Base-by-base conservation (phyloP, 2,113 vertebrate species). In the Haemorhous mexicanus region DNA sequence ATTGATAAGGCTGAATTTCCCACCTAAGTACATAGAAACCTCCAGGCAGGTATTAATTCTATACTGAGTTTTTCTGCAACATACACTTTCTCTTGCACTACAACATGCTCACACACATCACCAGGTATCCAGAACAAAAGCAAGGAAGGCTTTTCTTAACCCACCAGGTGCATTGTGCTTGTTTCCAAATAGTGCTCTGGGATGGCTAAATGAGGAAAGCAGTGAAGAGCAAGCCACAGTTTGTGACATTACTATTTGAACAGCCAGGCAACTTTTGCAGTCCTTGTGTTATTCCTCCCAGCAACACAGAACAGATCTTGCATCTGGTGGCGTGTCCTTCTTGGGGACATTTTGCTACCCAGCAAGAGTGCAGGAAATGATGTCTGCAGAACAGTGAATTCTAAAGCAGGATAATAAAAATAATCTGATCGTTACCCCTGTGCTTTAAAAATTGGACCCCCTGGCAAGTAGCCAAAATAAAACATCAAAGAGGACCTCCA, bases 401-500 rank as follows among this genome's bases (percentile, higher is more conserved):
- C 43, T 81, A 79, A 55, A 67, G 75, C 84, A 88, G 43, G 63
- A 61, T 89, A 90, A 82, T 77, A 86, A 96, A 93, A 95, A 96
- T 92, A 87, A 94, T 84, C 82, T 95, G 89, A 87, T 87, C 44
- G 1, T 63, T 93, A 80, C 68, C 80, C 83, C 44, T 47, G 39
- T 44, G 68, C 83, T 94, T 96, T 90, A 94, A 96, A 93, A 94
- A 88, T 23, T 22, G 79, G 88, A 81, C 44, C 69, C 58, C 84
- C 76, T 72, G 90, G 82, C 11, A 17, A 87, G 90, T 13, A 86
- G 76, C 76, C 94, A 94, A 94, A 97, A 86, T 77, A 90, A 92
- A 94, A 96, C 92, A 93, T 96, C 93, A 97, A 96, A 96, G 88
- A 78, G 50, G n/a, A 44, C 62, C 90, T 90, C 79, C 68, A 49